Evolutionary conservation across 2,888 invertebrate genomes (phyloP).

Genomic region (Phorcus lineatus): DNA sequence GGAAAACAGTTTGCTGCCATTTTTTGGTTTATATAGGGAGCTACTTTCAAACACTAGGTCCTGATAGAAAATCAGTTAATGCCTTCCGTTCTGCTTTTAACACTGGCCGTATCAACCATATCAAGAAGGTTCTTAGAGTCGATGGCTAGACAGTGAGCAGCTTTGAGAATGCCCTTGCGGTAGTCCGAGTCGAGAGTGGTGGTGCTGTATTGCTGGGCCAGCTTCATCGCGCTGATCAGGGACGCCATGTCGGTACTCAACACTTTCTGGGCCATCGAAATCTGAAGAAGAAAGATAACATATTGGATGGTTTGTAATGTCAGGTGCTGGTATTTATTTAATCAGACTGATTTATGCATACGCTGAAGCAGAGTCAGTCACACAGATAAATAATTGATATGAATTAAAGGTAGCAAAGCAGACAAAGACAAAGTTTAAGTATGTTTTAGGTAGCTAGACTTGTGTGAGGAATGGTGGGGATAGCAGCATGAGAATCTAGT

Average conservation of each 20-base stretch:
- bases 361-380: no score
- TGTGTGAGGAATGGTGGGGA: no score
- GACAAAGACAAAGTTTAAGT: no score
- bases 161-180: constrained; percentile 94
- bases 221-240: constrained; percentile 92
- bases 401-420: no score
- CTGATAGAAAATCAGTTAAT: constrained; percentile 14
- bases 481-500: no score
- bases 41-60: not conserved
- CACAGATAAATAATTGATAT: no score
- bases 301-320: not conserved
- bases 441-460: no score
- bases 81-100: constrained; percentile 9
- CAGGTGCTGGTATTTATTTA: not conserved
- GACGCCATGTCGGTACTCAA: constrained; percentile 97
- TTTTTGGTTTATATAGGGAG: constrained; percentile 4
- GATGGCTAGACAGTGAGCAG: constrained; percentile 96
- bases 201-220: constrained; percentile 92
- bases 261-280: constrained; percentile 98
- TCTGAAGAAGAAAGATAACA: constrained; percentile 77
- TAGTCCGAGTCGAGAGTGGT: constrained; percentile 95
- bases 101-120: constrained; percentile 89
- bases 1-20: constrained; percentile 10
- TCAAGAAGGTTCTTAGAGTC: constrained; percentile 97
- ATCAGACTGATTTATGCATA: no score